phyloP scores from a whole-genome alignment of 2,797 vertebrate genomes.

The Myotis findleyi region DNA sequence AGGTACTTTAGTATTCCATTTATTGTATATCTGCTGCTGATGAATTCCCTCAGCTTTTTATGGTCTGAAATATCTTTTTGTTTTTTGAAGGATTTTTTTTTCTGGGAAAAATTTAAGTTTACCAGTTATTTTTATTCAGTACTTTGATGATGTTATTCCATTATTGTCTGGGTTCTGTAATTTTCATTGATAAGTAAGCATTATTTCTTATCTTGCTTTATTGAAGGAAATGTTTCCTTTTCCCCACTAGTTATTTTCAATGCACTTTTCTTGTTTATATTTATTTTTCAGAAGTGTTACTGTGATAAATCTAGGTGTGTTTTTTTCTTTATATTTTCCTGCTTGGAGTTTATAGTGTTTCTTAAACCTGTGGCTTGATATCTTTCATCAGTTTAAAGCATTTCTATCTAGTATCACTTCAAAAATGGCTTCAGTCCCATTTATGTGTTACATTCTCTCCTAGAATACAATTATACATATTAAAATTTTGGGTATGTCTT shows the following conservation, averaged over 20 bases:
- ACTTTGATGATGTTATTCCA: background rate
- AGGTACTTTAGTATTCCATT: background rate
- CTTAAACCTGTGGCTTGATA: background rate
- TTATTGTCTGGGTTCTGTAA: background rate
- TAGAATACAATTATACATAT: background rate
- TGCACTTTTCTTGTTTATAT: background rate
- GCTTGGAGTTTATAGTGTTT: background rate
- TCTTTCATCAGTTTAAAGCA: background rate
- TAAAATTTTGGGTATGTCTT: background rate
- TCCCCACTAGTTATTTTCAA: background rate
- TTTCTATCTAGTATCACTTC: background rate
- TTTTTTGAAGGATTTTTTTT: background rate
- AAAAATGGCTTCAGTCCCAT: background rate
- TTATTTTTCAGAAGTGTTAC: background rate
- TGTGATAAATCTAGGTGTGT: background rate
- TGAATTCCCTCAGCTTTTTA: background rate
- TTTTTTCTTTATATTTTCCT: background rate
- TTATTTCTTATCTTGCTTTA: background rate
- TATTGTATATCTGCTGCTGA: background rate
- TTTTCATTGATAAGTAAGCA: background rate
- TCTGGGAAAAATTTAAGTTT: background rate
- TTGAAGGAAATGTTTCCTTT: conserved; percentile 5
- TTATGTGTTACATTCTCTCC: background rate
- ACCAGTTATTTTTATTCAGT: background rate
- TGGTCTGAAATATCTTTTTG: background rate